These are phyloP conservation scores for Nomada ruficornis DNA, from an alignment of 2,888 invertebrate genomes.

Conservation along the genomic window DNA sequence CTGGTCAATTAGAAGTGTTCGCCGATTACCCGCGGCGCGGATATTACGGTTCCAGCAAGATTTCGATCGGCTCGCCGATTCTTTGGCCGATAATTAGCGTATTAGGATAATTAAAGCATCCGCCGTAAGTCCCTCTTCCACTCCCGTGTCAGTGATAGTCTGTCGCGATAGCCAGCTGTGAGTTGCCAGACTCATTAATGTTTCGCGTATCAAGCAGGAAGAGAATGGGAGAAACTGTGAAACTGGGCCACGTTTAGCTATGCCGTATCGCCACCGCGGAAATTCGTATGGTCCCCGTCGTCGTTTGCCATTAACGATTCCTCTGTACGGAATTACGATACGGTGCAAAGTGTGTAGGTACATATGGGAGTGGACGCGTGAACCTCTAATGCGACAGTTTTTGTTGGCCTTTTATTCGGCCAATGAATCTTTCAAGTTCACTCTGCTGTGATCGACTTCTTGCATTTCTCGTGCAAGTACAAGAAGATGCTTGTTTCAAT, in stretches of 20 bases:
- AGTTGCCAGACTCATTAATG: slow-evolving; percentile 58
- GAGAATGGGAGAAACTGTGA: slow-evolving; percentile 18
- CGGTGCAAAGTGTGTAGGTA: not conserved
- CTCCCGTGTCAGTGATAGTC: slow-evolving; percentile 16
- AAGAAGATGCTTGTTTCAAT: no score
- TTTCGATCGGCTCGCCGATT: slow-evolving; percentile 42
- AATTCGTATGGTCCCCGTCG: slow-evolving; percentile 48
- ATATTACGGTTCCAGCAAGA: slow-evolving; percentile 40
- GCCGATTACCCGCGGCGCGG: slow-evolving; percentile 35
- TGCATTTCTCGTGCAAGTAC: not conserved
- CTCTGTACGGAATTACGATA: slow-evolving; percentile 32
- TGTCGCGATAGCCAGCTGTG: slow-evolving; percentile 26
- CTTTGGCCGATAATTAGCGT: slow-evolving; percentile 57
- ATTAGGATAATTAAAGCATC: slow-evolving; percentile 68
- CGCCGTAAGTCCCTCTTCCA: slow-evolving; percentile 8
- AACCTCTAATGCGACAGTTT: not conserved
- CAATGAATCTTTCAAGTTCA: slow-evolving; percentile 20
- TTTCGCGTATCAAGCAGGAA: slow-evolving; percentile 46
- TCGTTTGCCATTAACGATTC: slow-evolving; percentile 40
- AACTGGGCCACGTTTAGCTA: slow-evolving; percentile 57
- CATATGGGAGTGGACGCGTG: not conserved
- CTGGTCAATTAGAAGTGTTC: slow-evolving; percentile 21
- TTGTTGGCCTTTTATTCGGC: slow-evolving; percentile 14
- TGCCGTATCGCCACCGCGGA: slow-evolving; percentile 41
- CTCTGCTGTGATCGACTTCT: not conserved